Evolutionary conservation across 2,113 vertebrate species (phyloP).

Genomic region (Mellivora capensis): DNA sequence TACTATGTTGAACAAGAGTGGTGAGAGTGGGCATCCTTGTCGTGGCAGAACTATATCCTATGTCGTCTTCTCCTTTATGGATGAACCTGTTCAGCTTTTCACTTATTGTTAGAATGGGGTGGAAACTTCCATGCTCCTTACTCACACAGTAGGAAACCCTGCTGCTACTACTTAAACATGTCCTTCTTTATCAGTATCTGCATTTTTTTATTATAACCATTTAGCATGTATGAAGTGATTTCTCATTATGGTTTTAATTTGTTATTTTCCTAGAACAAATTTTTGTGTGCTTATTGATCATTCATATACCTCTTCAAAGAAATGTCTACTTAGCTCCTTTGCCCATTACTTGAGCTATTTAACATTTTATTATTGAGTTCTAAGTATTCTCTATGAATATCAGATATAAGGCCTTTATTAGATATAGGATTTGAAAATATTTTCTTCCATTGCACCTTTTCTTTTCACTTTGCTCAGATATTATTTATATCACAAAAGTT

Average conservation of each 20-base stretch:
- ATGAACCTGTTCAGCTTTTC: not conserved
- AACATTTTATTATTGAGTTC: not conserved
- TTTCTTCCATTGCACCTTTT: not conserved
- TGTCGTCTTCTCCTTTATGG: not conserved
- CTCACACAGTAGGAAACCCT: not conserved
- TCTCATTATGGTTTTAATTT: not conserved
- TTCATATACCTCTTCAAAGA: not conserved
- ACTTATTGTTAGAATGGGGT: not conserved
- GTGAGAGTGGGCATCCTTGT: too few relatives aligned
- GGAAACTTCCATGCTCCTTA: not conserved
- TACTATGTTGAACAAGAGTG: too few relatives aligned
- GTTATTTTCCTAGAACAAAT: not conserved
- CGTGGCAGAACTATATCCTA: not conserved
- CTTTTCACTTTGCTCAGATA: not conserved
- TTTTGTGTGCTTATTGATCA: not conserved
- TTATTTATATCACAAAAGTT: not conserved
- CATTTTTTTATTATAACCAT: not conserved
- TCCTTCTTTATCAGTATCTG: not conserved
- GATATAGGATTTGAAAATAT: not conserved
- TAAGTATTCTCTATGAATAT: not conserved
- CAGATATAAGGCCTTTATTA: not conserved
- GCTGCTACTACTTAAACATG: not conserved
- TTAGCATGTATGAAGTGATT: not conserved
- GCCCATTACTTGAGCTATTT: not conserved
- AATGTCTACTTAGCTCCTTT: not conserved